These are phyloP conservation scores for Seira musarum DNA, from an alignment of 2,888 invertebrate species.

Conservation along the genomic window DNA sequence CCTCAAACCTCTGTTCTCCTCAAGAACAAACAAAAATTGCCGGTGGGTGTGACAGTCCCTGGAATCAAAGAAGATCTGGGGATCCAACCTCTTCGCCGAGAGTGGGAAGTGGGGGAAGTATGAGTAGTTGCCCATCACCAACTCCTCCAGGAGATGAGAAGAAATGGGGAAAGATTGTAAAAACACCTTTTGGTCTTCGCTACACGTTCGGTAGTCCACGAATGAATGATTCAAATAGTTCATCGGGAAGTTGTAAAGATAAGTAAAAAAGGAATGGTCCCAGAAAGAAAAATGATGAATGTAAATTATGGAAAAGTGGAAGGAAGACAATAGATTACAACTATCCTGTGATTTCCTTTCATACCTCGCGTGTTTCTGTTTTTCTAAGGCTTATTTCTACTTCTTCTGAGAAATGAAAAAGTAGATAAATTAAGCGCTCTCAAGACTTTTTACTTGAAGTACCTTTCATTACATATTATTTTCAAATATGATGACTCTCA, in stretches of 20 bases:
- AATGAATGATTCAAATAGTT: constrained; percentile 31
- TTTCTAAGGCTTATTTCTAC: constrained; percentile 48
- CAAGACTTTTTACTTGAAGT: neutral
- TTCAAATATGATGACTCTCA: neutral
- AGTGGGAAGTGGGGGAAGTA: constrained; percentile 23
- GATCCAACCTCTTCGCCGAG: constrained; percentile 42
- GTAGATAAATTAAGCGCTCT: constrained; percentile 46
- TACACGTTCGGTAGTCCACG: constrained; percentile 67
- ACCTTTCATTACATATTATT: neutral
- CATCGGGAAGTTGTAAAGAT: constrained; percentile 16
- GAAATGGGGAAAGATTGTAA: constrained; percentile 69
- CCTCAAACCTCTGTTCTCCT: constrained; percentile 64
- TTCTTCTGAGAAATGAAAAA: constrained; percentile 58
- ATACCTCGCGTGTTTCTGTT: too few relatives aligned
- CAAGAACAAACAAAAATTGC: constrained; percentile 61
- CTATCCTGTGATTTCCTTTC: neutral
- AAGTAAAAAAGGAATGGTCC: neutral
- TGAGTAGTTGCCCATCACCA: constrained; percentile 39
- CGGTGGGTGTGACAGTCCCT: constrained; percentile 64
- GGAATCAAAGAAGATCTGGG: constrained; percentile 64
- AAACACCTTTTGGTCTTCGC: constrained; percentile 69
- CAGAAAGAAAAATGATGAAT: constrained; percentile 17
- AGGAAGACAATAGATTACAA: neutral
- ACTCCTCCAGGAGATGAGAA: constrained; percentile 60
- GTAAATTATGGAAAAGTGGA: too few relatives aligned